Evolutionary conservation across 2,888 invertebrate species (phyloP), one percentile per base, ranked within the genome.

Genomic region (Panzeria rudis): DNA sequence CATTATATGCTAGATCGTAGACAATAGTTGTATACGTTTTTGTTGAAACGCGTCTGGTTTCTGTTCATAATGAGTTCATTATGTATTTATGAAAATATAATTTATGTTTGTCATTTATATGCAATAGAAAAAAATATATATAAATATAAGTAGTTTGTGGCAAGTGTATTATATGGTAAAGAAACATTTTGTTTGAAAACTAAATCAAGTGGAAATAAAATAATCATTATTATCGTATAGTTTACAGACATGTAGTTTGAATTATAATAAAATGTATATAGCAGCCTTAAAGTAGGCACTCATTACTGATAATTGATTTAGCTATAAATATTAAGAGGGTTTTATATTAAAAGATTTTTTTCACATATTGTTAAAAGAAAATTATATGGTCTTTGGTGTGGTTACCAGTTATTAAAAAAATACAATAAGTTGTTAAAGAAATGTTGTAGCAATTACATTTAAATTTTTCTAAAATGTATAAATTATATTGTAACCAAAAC

Each of bases 61-160:
- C 32, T 59, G 47, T 23, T 41, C 20, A 81, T 84, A 84, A 84
- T 81, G 84, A 77, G 77, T 77, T 77, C 80, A 73, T 84, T 84
- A 77, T 73, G 68, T 68, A 68, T 80, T 84, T 80, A 68, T 80
- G 80, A 73, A 84, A 77, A 61, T 73, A 66, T 77, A 72, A 80
- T 80, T 80, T 80, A 77, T 72, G 20, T 29, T 62, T 72, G 71
- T 68, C 25, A 23, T 32, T 59, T 59, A 2, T 59, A 11, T 11
- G 38, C 38, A 9, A 38, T 38, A 38, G 38, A 11, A 38, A 38
- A 38, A 38, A 3, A 13, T 13, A 38, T 41, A 17, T 17, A 23
- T 1, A 23, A 50, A 23, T 23, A 11, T 35, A 35, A 20, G 35
- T 8, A 29, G 35, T 38, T 59, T 35, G 38, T n/a, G 68, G 23